Conservation (phyloP, 2,113 vertebrate species). For the Dolichotis patagonum region DNA sequence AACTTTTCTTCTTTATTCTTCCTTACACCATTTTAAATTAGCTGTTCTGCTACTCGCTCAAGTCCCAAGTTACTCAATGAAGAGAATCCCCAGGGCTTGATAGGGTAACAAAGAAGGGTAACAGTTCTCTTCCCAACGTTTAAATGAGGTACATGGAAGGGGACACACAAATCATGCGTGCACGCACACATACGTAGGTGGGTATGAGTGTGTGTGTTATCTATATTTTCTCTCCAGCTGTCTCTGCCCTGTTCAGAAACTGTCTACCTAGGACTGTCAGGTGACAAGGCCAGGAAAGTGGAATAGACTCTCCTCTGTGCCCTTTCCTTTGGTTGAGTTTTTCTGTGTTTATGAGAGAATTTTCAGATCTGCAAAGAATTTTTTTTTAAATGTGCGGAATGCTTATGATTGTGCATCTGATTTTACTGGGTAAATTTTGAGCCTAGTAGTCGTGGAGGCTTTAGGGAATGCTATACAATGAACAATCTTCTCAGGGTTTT, state of each 20-base stretch:
- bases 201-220: background rate
- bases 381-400: conserved; percentile 53
- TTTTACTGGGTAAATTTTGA: conserved; percentile 69
- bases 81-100: background rate
- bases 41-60: background rate
- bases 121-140: background rate
- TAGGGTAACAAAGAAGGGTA: background rate
- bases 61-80: background rate
- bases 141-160: background rate
- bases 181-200: accelerated
- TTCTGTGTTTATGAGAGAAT: background rate
- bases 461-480: conserved; percentile 68
- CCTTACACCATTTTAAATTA: background rate
- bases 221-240: background rate
- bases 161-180: background rate
- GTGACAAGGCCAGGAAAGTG: background rate
- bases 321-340: background rate
- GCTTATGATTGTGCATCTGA: conserved; percentile 69
- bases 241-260: background rate
- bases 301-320: background rate
- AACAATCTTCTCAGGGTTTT: conserved; percentile 56
- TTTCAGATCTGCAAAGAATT: conserved; percentile 52
- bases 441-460: conserved; percentile 51
- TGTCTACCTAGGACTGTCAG: background rate
- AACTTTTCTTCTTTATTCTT: background rate